Evolutionary conservation across 2,888 invertebrate species (phyloP).

Genomic region (Nemotelus nigrinus): DNA sequence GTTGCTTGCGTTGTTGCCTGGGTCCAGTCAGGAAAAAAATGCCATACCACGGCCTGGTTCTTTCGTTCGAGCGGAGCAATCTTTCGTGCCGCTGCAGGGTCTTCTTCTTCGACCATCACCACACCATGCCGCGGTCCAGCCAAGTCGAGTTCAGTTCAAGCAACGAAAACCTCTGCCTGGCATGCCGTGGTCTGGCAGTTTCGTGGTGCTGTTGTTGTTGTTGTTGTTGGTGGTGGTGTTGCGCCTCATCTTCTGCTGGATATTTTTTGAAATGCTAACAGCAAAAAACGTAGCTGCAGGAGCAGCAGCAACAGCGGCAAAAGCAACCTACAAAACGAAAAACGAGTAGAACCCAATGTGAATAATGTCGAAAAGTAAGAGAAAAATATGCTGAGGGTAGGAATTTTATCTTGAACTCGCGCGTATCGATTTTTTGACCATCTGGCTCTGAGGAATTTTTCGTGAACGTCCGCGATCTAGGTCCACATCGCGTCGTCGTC

Average conservation of each 20-base stretch:
- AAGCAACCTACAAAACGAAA: background rate
- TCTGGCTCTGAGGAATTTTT: conserved; percentile 52
- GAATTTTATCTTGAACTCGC: conserved; percentile 50
- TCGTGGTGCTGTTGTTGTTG: too few relatives aligned
- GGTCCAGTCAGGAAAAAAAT: background rate
- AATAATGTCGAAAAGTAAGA: conserved; percentile 22
- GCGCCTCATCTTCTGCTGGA: conserved; percentile 8
- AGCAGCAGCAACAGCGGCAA: conserved; percentile 19
- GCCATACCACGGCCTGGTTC: conserved; percentile 7
- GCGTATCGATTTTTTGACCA: conserved; percentile 51
- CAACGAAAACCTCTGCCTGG: conserved; percentile 3
- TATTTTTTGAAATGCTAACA: conserved; percentile 27
- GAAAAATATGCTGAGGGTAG: conserved; percentile 43
- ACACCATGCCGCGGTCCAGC: background rate
- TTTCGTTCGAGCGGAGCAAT: conserved; percentile 6
- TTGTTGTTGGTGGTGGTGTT: too few relatives aligned
- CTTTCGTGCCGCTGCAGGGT: conserved; percentile 28
- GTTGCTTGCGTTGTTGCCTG: background rate
- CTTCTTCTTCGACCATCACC: conserved; percentile 8
- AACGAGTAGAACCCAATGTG: background rate
- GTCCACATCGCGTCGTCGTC: background rate
- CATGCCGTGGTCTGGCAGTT: too few relatives aligned
- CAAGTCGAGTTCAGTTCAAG: conserved; percentile 18
- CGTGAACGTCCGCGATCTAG: conserved; percentile 26
- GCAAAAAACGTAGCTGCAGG: conserved; percentile 4